Base-by-base conservation (phyloP, 2,797 vertebrate genomes). In the Danio aesculapii region DNA sequence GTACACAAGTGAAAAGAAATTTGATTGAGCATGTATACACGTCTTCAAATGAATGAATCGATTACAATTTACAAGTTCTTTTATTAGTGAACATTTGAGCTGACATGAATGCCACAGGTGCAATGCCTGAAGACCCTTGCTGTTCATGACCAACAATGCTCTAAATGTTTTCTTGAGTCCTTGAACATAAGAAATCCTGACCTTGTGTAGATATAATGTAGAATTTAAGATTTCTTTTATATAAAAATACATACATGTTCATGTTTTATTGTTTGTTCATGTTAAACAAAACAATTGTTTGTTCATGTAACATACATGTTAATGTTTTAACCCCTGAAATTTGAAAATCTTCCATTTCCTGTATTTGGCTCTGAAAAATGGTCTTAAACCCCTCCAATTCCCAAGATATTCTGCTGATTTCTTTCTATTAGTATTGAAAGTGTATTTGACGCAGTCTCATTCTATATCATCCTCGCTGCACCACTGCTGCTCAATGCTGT, bases 361-460 rank as follows among this genome's bases (percentile, higher is more conserved):
- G 64, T 12, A 30, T 39, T 61, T 39, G 13, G 21, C 14, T 30
- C 49, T 21, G n/a, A 21, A 49, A 19, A 7, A 17, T 17, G 12
- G n/a, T 68, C 64, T 49, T 19, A 21, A 19, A 68, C 21, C 17
- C 11, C 21, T 39, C 30, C 41, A 21, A 2, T 16, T n/a, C 39
- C n/a, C n/a, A 69, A 6, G 10, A n/a, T 6, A 53, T 17, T 41
- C 9, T 0, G 17, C 16, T 6, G 8, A n/a, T 57, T 14, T 19
- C 13, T 57, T 57, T n/a, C 5, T 71, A 43, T 7, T 5, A 55
- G n/a, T 55, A 43, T 19, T 57, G 43, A 57, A 76, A 50, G 44
- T 1, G 21, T 43, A 44, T 67, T 61, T 77, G 17, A 62, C 61
- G 9, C 74, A 73, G 39, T 64, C 21, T 47, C 66, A 81, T 64